Percentiles rank a stretch among this genome's conserved stretches.
These are phyloP conservation scores for Antheraea assamensis DNA, from an alignment of 2,888 invertebrate genomes.

Conservation along the genomic window DNA sequence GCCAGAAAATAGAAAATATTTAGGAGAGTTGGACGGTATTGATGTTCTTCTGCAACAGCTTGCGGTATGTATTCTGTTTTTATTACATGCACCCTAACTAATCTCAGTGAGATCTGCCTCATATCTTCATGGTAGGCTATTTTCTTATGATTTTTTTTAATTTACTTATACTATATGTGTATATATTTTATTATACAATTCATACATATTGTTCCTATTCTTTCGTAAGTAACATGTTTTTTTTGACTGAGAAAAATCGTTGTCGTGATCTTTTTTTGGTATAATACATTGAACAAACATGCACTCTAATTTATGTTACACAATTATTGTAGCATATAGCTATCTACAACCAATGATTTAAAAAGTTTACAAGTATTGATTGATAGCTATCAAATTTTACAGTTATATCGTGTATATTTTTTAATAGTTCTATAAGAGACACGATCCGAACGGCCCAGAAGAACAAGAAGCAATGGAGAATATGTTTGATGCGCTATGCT, in stretches of 20 bases:
- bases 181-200: too few species aligned
- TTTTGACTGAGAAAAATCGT: too few species aligned
- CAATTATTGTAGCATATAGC: too few species aligned
- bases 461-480: constrained; percentile 99
- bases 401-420: not conserved
- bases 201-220: too few species aligned
- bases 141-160: too few species aligned
- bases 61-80: constrained; percentile 82
- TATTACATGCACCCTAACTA: not conserved
- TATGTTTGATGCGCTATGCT: constrained; percentile 97
- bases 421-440: constrained; percentile 92
- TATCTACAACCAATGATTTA: too few species aligned
- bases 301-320: too few species aligned
- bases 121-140: too few species aligned
- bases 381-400: not conserved
- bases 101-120: not conserved
- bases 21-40: constrained; percentile 97
- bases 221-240: too few species aligned
- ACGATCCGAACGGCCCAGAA: constrained; percentile 94
- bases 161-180: too few species aligned
- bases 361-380: not conserved
- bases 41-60: constrained; percentile 97
- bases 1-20: constrained; percentile 88
- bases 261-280: too few species aligned
- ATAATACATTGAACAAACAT: too few species aligned